Evolutionary conservation across 1,140 invertebrate genomes (phyloP).

Genomic region (Thrips palmi): DNA sequence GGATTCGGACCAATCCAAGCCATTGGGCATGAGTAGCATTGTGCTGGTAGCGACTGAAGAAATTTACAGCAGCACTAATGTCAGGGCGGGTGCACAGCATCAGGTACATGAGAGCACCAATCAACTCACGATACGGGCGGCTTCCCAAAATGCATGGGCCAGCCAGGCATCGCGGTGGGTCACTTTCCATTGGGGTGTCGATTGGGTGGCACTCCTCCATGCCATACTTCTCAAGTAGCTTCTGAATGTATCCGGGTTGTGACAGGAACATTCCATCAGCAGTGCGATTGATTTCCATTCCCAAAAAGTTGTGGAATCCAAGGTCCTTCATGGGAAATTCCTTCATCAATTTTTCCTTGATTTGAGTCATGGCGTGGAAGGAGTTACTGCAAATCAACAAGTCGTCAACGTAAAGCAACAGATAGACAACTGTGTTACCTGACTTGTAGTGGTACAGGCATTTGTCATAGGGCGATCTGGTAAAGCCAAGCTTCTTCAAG

Average conservation of each 20-base stretch:
- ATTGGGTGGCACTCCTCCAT: conserved; percentile 22
- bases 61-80: conserved; percentile 24
- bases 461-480: too few species aligned
- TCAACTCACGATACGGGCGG: conserved; percentile 15
- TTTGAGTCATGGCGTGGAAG: conserved; percentile 14
- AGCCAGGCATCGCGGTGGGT: conserved; percentile 13
- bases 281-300: conserved; percentile 18
- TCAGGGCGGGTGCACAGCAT: conserved; percentile 24
- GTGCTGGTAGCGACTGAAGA: conserved; percentile 25
- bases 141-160: too few species aligned
- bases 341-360: conserved; percentile 18
- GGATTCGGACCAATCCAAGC: conserved; percentile 23
- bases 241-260: conserved; percentile 21
- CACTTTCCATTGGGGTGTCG: conserved; percentile 19
- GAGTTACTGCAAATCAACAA: conserved; percentile 17
- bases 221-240: conserved; percentile 20
- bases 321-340: conserved; percentile 23
- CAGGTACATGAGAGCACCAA: conserved; percentile 23
- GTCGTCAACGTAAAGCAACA: conserved; percentile 23
- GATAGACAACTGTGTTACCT: too few species aligned
- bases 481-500: conserved; percentile 13
- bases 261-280: conserved; percentile 15
- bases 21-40: conserved; percentile 21
- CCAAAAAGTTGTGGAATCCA: conserved; percentile 19
- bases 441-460: too few species aligned